Conservation (phyloP, 1,140 invertebrate genomes). For the Sweltsa coloradensis region DNA sequence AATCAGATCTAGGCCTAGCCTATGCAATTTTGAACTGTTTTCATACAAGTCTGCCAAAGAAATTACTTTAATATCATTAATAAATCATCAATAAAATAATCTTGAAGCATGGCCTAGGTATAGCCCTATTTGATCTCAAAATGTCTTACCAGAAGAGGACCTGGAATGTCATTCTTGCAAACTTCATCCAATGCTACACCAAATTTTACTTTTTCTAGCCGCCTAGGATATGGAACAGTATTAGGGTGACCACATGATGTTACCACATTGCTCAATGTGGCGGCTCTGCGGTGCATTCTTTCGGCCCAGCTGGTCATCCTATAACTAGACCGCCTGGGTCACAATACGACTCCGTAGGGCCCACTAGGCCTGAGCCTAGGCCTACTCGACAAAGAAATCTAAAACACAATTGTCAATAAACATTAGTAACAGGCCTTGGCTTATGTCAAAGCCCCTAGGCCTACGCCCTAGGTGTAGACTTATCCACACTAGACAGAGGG, state of each 20-base stretch:
- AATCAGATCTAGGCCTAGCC: too few species aligned
- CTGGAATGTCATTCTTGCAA: constrained; percentile 86
- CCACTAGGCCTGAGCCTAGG: background rate
- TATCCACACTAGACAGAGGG: too few species aligned
- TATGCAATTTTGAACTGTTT: too few species aligned
- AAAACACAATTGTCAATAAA: background rate
- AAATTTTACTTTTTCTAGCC: constrained; percentile 88
- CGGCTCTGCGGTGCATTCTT: constrained; percentile 76
- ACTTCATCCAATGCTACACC: constrained; percentile 79
- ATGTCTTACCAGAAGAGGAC: constrained; percentile 65
- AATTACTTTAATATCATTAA: too few species aligned
- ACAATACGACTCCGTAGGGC: background rate
- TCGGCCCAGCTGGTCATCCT: constrained; percentile 82
- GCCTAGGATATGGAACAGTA: constrained; percentile 57
- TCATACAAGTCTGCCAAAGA: too few species aligned
- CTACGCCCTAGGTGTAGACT: background rate
- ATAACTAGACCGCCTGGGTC: constrained; percentile 12
- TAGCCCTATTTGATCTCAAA: background rate
- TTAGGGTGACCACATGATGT: constrained; percentile 71
- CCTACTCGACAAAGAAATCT: background rate
- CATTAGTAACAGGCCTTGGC: background rate
- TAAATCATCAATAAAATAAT: too few species aligned
- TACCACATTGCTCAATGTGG: constrained; percentile 76
- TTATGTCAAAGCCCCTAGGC: background rate
- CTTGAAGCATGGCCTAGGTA: too few species aligned